phyloP scores from a whole-genome alignment of 2,888 invertebrate genomes.

The Scrobipalpa costella region DNA sequence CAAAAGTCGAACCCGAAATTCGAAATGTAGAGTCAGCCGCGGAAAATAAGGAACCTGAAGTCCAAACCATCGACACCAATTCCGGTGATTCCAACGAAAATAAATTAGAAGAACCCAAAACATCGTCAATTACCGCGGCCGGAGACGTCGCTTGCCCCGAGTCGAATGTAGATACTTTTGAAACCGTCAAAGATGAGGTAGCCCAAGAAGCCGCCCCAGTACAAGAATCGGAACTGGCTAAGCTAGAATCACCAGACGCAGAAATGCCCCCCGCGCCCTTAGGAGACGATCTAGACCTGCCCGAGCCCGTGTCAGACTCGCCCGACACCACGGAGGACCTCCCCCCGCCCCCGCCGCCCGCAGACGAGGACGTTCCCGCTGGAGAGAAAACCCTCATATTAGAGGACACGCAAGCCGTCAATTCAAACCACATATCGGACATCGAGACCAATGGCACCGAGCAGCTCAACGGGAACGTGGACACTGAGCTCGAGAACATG shows the following conservation, averaged over 20 bases:
- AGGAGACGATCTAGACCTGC: slow-evolving; percentile 4
- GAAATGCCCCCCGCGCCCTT: slow-evolving; percentile 3
- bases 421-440: slow-evolving; percentile 40
- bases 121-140: neutral
- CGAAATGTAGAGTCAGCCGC: neutral
- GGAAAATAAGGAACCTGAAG: neutral
- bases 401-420: slow-evolving; percentile 31
- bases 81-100: slow-evolving; percentile 2
- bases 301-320: slow-evolving; percentile 30
- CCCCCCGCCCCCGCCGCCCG: slow-evolving; percentile 54
- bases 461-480: slow-evolving; percentile 38
- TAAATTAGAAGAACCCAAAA: neutral
- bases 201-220: neutral
- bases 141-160: slow-evolving; percentile 7
- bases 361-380: slow-evolving; percentile 36
- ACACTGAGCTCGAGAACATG: slow-evolving; percentile 44
- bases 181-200: slow-evolving; percentile 19
- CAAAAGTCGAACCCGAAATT: neutral
- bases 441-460: slow-evolving; percentile 36
- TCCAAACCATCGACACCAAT: neutral
- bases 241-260: slow-evolving; percentile 13
- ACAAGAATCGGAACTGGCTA: neutral
- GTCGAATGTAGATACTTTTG: slow-evolving; percentile 23
- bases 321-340: slow-evolving; percentile 43
- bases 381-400: no score